Conservation (phyloP, 2,113 vertebrate species). For the Acinonyx jubatus region DNA sequence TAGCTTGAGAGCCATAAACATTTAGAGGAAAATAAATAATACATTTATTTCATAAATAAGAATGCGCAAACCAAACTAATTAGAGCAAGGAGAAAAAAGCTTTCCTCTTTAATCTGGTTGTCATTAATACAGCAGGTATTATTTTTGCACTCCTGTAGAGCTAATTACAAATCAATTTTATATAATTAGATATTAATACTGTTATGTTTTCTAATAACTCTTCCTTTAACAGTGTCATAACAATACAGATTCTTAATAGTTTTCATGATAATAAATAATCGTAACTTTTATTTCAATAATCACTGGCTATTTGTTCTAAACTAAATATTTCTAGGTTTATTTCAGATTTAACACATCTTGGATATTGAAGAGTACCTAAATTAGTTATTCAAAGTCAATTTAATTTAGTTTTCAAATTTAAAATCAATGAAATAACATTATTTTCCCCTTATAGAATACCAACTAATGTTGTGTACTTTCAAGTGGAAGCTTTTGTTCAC, state of each 20-base stretch:
- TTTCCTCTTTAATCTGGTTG: conserved; percentile 74
- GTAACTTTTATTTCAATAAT: conserved; percentile 22
- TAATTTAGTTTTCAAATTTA: conserved; percentile 28
- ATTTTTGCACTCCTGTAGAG: conserved; percentile 79
- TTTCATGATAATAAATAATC: conserved; percentile 62
- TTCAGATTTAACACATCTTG: conserved; percentile 28
- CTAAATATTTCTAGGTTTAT: conserved; percentile 53
- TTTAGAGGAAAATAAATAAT: conserved; percentile 37
- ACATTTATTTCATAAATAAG: conserved; percentile 68
- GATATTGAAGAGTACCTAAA: conserved; percentile 16
- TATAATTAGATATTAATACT: conserved; percentile 86
- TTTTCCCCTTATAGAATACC: neutral
- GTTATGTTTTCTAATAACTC: conserved; percentile 85
- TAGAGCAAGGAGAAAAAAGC: conserved; percentile 58
- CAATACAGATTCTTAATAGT: conserved; percentile 72
- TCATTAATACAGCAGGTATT: conserved; percentile 82
- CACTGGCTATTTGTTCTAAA: neutral
- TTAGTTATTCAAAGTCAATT: conserved; percentile 33
- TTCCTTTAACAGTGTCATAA: conserved; percentile 78
- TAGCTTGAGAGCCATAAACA: neutral
- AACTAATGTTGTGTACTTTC: neutral
- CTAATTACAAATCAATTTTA: conserved; percentile 86
- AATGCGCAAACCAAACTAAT: conserved; percentile 75
- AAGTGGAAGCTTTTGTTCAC: neutral
- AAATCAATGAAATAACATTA: conserved; percentile 7